Evolutionary conservation across 2,113 vertebrate genomes (phyloP), one percentile per base, ranked within the genome.

Genomic region (Sceloporus tristichus): DNA sequence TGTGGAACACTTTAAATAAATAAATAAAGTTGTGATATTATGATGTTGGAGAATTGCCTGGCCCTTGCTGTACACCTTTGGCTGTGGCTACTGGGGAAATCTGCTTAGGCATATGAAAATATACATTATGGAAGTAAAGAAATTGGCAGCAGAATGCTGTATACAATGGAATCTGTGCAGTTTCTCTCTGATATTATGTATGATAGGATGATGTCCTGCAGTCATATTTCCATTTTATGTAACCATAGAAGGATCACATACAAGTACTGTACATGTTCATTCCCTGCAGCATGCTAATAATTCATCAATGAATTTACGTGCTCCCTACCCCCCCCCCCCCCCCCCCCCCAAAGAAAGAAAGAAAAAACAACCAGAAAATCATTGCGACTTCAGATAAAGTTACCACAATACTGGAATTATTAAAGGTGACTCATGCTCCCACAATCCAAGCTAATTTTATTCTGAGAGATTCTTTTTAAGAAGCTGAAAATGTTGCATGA

Each of bases 341-440:
- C 34, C 34, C 18, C 4, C 59, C 13, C 11, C 11, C 11, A 62
- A 62, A 62, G 59, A 62, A 62, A 62, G 18, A 14, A 18, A 18
- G 14, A 62, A 62, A 16, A 62, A 38, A 77, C 8, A 9, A 23
- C 38, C 29, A 54, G 68, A 42, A 84, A 73, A 73, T 48, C 34
- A 56, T 7, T 84, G 68, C 70, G 40, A 54, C 42, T 34, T 38
- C 5, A 71, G 25, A 27, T 8, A 83, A 83, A 83, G 42, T 54
- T 48, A 54, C 8, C 42, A 73, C 29, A 73, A 84, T 56, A 34
- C 68, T 54, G 18, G 68, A n/a, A 19, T 73, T 34, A 56, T 74
- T 84, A 84, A 73, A 73, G 40, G 9, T 84, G 82, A 73, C 70
- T 84, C 48, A 56, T 73, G 73, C 68, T 34, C 68, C 29, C 42